Evolutionary conservation across 2,113 vertebrate genomes (phyloP).

Genomic region (Shinisaurus crocodilurus): DNA sequence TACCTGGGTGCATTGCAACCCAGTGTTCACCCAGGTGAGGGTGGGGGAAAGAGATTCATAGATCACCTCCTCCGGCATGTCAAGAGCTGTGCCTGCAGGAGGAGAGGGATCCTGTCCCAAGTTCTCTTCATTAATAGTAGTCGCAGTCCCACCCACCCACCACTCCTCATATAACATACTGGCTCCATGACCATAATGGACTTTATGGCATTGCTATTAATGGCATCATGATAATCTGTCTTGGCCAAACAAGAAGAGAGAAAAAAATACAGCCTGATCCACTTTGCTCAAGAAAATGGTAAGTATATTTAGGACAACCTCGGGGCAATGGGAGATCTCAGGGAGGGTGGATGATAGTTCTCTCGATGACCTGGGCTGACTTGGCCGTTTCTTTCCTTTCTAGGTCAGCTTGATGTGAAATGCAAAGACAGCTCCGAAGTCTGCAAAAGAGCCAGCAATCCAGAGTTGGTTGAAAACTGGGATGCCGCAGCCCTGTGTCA

Average conservation of each 20-base stretch:
- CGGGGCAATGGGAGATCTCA: conserved; percentile 60
- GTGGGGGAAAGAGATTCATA: not conserved
- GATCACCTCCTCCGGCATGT: not conserved
- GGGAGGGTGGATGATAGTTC: conserved; percentile 62
- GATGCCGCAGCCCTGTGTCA: conserved; percentile 66
- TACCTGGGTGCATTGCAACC: not conserved
- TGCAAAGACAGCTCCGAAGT: conserved; percentile 81
- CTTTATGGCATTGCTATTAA: not conserved
- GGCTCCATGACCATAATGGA: conserved; percentile 5
- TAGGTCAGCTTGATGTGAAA: conserved; percentile 86
- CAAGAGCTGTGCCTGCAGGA: not conserved
- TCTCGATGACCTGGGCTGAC: conserved; percentile 67
- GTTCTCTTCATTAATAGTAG: not conserved
- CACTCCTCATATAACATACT: not conserved
- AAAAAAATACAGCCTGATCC: conserved; percentile 73
- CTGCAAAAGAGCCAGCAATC: conserved; percentile 74
- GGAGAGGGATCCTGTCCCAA: not conserved
- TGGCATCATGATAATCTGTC: conserved; percentile 52
- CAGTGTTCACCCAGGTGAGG: not conserved
- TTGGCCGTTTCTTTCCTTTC: conserved; percentile 73
- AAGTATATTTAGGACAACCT: conserved; percentile 69
- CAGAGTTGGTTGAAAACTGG: conserved; percentile 70
- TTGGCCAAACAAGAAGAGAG: conserved; percentile 79
- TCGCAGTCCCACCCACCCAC: not conserved
- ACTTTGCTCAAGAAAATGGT: conserved; percentile 67